A percentile compares a stretch with the other conserved stretches of the same genome.
Evolutionary conservation across 2,888 invertebrate genomes (phyloP).

Genomic region (Apamea monoglypha): DNA sequence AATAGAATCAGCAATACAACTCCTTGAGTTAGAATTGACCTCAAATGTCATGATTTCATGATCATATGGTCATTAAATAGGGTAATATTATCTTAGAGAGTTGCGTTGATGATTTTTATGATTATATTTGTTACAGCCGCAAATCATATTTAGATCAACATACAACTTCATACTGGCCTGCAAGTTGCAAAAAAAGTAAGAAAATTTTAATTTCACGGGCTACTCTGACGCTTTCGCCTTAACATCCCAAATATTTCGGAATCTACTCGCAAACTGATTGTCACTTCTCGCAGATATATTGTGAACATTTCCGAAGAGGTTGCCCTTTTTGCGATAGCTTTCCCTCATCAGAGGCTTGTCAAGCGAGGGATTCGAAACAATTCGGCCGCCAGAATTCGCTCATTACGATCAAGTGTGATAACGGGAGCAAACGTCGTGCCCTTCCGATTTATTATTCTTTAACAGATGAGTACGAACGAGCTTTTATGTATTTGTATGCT

Average conservation of each 20-base stretch:
- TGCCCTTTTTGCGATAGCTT: slow-evolving; percentile 79
- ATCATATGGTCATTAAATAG: too few species aligned
- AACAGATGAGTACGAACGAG: slow-evolving; percentile 36
- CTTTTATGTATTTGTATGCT: slow-evolving; percentile 26
- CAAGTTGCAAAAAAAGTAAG: too few species aligned
- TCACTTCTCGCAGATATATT: slow-evolving; percentile 77
- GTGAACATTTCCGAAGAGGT: slow-evolving; percentile 75
- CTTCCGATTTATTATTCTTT: slow-evolving; percentile 54
- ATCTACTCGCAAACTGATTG: slow-evolving; percentile 73
- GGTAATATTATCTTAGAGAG: too few species aligned
- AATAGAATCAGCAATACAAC: too few species aligned
- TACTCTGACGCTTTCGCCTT: slow-evolving; percentile 24
- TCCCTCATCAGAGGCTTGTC: slow-evolving; percentile 80
- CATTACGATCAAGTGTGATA: slow-evolving; percentile 77
- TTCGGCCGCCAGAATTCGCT: slow-evolving; percentile 74
- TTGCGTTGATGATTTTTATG: too few species aligned
- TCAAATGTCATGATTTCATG: too few species aligned
- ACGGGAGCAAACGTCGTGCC: slow-evolving; percentile 60
- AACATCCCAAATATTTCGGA: slow-evolving; percentile 69
- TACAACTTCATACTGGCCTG: too few species aligned
- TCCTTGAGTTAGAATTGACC: too few species aligned
- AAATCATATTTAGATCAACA: too few species aligned
- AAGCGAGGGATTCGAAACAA: slow-evolving; percentile 79
- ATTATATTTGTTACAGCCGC: too few species aligned
- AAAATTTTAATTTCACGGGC: too few species aligned